Evolutionary conservation across 2,888 invertebrate genomes (phyloP).

Genomic region (Cephus rjabovi): DNA sequence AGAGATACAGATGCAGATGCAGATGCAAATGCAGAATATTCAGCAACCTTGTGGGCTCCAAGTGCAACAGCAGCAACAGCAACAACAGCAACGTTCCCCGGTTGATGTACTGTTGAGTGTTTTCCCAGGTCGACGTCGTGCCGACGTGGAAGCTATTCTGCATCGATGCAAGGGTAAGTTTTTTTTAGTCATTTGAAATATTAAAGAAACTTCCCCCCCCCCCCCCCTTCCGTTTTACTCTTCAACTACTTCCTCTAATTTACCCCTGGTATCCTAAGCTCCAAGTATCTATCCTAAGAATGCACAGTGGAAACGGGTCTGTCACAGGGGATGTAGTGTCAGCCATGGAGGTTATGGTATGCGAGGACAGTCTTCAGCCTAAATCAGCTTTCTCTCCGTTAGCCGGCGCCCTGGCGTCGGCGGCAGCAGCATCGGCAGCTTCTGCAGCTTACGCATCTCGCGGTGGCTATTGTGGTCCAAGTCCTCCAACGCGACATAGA

Average conservation of each 20-base stretch:
- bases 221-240: too few species aligned
- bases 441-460: slow-evolving; percentile 55
- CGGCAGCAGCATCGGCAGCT: slow-evolving; percentile 52
- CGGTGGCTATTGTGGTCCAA: slow-evolving; percentile 66
- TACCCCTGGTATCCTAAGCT: background rate
- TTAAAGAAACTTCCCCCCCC: background rate
- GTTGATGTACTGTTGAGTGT: slow-evolving; percentile 90
- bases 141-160: slow-evolving; percentile 87
- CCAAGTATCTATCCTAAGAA: background rate
- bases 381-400: slow-evolving; percentile 86
- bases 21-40: slow-evolving; percentile 59
- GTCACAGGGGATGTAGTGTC: slow-evolving; percentile 85
- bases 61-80: slow-evolving; percentile 53
- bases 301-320: background rate
- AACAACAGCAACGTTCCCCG: slow-evolving; percentile 73
- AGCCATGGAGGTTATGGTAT: slow-evolving; percentile 92
- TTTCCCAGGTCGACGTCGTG: slow-evolving; percentile 87
- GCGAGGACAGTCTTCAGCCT: slow-evolving; percentile 72
- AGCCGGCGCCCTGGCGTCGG: slow-evolving; percentile 67
- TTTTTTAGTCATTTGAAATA: background rate
- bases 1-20: slow-evolving; percentile 62
- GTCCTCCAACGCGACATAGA: slow-evolving; percentile 75
- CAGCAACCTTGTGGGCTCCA: slow-evolving; percentile 53
- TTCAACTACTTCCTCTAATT: background rate
- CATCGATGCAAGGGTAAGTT: slow-evolving; percentile 78